Evolutionary conservation across 2,797 vertebrate species (phyloP), one percentile per base, ranked within the genome.

Genomic region (Lagodon rhomboides): DNA sequence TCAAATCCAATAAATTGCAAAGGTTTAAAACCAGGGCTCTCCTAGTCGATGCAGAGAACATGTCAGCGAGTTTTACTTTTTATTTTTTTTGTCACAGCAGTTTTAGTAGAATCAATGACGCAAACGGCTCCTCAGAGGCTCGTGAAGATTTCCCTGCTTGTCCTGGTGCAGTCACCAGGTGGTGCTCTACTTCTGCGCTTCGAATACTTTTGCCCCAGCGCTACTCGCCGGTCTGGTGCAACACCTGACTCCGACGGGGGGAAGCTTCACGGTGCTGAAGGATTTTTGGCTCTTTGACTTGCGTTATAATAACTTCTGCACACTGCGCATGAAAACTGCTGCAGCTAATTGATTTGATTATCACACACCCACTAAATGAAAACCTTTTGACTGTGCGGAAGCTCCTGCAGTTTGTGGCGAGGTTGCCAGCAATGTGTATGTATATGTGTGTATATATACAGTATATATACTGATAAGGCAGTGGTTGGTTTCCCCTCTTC

Each of bases 91-190:
- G 27, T 67, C 41, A 20, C 44, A 27, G 60, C 59, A 73, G 44
- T 13, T 46, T 46, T 38, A 38, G 38, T 38, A 3, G 38, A 10
- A 38, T 38, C 38, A 38, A 11, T 38, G 78, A 62, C 58, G 43
- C 34, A 53, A 25, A 18, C 2, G 1, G 66, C 43, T 69, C 50
- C 44, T 54, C n/a, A 7, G 22, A 63, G 62, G 63, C 38, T 27
- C 41, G 49, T 64, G 47, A 77, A 77, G 53, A 55, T 70, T 11
- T 67, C n/a, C 64, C 53, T 38, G 67, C 17, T 34, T 68, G 30
- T 77, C 71, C 74, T 43, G 73, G 76, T 50, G 30, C 11, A 0
- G 51, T 27, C 94, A 90, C 85, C 72, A 91, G 92, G 90, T 84
- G 93, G 92, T 55, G 89, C 89, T 83, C 69, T 89, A 44, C 56